Percentiles rank a stretch among this genome's conserved stretches.
These are phyloP conservation scores for Callospermophilus lateralis DNA, from an alignment of 2,113 vertebrate genomes.

Conservation along the genomic window DNA sequence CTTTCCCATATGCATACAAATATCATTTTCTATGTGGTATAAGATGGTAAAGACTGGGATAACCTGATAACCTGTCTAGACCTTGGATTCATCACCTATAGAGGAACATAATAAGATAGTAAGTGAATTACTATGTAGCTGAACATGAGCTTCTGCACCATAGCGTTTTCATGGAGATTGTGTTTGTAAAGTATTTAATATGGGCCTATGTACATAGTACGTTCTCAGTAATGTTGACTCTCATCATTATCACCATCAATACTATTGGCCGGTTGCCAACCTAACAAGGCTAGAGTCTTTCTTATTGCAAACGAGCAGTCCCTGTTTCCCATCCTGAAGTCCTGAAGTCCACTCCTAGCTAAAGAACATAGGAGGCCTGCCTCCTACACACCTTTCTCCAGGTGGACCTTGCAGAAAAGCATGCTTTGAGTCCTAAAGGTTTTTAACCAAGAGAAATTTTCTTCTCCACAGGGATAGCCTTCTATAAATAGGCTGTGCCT, in stretches of 20 bases:
- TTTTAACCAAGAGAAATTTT: neutral
- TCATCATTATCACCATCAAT: neutral
- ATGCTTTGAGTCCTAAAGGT: neutral
- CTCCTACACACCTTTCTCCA: neutral
- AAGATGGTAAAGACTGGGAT: neutral
- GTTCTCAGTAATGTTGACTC: neutral
- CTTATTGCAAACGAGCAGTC: neutral
- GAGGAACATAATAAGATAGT: neutral
- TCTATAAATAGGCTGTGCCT: neutral
- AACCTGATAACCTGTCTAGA: neutral
- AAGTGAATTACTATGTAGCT: neutral
- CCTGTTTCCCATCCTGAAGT: neutral
- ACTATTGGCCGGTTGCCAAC: neutral
- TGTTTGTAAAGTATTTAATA: neutral
- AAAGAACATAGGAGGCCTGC: neutral
- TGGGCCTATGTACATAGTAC: neutral
- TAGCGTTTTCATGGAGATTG: neutral
- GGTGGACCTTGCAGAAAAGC: neutral
- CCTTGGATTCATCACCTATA: neutral
- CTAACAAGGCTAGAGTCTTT: neutral
- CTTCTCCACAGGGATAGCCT: neutral
- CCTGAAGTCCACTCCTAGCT: neutral
- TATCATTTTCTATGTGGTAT: neutral
- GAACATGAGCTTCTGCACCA: neutral
- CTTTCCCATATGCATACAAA: neutral